Percentiles rank a stretch among this genome's conserved stretches.
These are phyloP conservation scores for Patella depressa DNA, from an alignment of 2,888 invertebrate genomes.

Conservation along the genomic window DNA sequence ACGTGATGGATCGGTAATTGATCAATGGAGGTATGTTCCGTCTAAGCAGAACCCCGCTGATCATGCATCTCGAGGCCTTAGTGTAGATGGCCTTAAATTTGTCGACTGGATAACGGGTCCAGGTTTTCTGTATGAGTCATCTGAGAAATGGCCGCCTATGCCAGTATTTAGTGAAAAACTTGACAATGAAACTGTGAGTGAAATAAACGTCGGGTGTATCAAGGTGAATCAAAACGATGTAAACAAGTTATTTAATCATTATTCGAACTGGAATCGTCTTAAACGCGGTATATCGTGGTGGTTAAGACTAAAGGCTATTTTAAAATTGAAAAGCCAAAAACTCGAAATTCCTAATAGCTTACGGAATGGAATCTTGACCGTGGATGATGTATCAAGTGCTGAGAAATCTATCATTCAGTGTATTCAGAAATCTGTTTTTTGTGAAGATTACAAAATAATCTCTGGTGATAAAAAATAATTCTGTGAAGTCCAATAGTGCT, in stretches of 20 bases:
- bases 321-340: not conserved
- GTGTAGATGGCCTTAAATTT: conserved; percentile 5
- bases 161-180: conserved; percentile 1
- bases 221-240: not conserved
- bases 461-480: too few relatives aligned
- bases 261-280: not conserved
- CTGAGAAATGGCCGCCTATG: not conserved
- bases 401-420: conserved; percentile 5
- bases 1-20: conserved; percentile 30
- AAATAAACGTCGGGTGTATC: not conserved
- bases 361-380: not conserved
- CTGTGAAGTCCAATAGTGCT: not conserved
- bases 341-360: not conserved
- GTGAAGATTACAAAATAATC: not conserved
- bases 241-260: not conserved
- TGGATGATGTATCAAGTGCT: not conserved
- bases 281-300: not conserved
- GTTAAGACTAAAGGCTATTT: not conserved
- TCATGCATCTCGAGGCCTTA: conserved; percentile 38
- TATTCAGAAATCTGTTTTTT: not conserved
- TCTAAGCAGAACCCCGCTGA: conserved; percentile 46
- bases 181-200: not conserved
- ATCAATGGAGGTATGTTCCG: conserved; percentile 41
- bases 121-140: not conserved
- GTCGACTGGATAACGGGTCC: conserved; percentile 33